These are phyloP conservation scores for Gouania willdenowi DNA, from an alignment of 2,797 vertebrate species.

Conservation along the genomic window DNA sequence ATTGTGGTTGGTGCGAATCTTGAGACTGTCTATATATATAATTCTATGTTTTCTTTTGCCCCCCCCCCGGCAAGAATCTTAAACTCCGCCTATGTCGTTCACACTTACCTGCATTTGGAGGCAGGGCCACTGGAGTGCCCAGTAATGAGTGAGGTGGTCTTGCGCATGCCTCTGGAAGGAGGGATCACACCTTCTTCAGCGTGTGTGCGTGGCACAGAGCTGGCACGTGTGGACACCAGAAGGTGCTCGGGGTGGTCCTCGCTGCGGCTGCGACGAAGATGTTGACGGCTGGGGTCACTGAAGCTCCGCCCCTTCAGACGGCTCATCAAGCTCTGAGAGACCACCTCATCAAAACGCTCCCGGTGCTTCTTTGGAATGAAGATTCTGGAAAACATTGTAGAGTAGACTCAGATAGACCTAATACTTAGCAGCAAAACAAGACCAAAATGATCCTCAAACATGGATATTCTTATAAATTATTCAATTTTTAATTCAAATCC, in stretches of 20 bases:
- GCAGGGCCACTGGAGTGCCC: constrained; percentile 74
- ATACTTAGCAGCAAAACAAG: background rate
- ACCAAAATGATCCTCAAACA: constrained; percentile 2
- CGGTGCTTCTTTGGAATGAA: constrained; percentile 98
- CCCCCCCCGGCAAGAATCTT: no score
- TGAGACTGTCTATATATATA: no score
- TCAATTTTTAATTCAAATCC: background rate
- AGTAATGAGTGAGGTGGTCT: constrained; percentile 84
- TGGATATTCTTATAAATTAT: background rate
- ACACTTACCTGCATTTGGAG: constrained; percentile 83
- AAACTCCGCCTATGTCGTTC: no score
- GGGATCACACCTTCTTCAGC: constrained; percentile 78
- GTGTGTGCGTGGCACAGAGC: constrained; percentile 87
- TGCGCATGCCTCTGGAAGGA: constrained; percentile 79
- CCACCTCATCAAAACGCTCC: constrained; percentile 94
- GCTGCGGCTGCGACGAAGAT: constrained; percentile 89
- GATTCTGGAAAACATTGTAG: constrained; percentile 80
- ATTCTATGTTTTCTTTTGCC: no score
- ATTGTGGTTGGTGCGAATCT: no score
- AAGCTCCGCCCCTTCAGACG: constrained; percentile 87
- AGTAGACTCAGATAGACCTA: constrained; percentile 7
- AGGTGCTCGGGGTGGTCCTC: constrained; percentile 92
- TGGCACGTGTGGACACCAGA: constrained; percentile 91
- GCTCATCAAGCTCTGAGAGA: constrained; percentile 92
- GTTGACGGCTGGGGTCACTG: constrained; percentile 80